These are phyloP conservation scores for Benitochromis conjunctus DNA, from an alignment of 2,113 vertebrate species.

Conservation along the genomic window DNA sequence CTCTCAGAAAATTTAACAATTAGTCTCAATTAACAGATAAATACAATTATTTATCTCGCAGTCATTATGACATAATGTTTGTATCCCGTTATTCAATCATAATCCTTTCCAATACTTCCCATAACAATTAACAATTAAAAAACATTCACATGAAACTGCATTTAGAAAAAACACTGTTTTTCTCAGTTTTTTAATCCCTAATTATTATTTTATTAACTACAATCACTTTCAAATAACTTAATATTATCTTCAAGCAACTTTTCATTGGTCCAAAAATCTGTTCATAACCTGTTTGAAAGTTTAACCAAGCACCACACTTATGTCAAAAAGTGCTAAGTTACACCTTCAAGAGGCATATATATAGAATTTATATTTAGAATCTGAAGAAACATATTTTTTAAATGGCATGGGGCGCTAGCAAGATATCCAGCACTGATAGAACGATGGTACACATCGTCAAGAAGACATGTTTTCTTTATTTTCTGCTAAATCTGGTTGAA, in stretches of 20 bases:
- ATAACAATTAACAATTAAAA: neutral
- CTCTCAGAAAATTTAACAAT: neutral
- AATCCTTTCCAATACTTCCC: neutral
- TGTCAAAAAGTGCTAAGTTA: neutral
- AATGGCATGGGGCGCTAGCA: neutral
- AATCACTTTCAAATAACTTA: neutral
- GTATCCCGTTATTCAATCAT: neutral
- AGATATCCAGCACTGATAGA: neutral
- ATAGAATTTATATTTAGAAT: neutral
- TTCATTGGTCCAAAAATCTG: neutral
- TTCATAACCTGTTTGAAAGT: neutral
- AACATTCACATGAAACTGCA: neutral
- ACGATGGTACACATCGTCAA: neutral
- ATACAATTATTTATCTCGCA: neutral
- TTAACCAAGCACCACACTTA: neutral
- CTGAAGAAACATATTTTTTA: neutral
- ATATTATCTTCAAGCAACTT: neutral
- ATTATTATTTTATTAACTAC: neutral
- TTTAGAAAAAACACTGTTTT: neutral
- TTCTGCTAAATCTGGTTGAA: neutral
- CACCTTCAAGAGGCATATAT: neutral
- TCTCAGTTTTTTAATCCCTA: fast-evolving
- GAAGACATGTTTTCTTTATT: neutral
- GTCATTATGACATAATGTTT: neutral
- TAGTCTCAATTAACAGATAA: neutral